Percentiles rank a stretch among this genome's conserved stretches.
Conservation (phyloP, 2,113 vertebrate genomes). For the Embiotoca jacksoni region DNA sequence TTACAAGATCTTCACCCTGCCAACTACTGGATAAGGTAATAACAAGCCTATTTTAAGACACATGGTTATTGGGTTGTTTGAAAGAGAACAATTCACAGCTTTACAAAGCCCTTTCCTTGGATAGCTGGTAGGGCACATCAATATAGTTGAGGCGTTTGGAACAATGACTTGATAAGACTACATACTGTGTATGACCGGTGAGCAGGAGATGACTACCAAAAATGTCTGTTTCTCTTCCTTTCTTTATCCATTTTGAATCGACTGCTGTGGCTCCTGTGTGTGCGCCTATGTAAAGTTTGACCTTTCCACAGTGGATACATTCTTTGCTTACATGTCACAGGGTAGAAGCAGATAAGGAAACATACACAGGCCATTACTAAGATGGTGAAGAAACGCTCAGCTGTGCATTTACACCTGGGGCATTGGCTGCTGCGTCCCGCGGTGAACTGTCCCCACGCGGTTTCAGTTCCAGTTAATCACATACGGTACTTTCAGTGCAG, state of each 20-base stretch:
- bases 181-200: constrained; percentile 59
- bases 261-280: constrained; percentile 49
- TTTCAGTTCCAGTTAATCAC: constrained; percentile 78
- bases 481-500: constrained; percentile 71
- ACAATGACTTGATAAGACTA: constrained; percentile 67
- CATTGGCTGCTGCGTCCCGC: constrained; percentile 69
- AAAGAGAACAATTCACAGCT: constrained; percentile 83
- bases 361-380: constrained; percentile 75
- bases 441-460: constrained; percentile 69
- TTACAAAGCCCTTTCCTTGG: constrained; percentile 80
- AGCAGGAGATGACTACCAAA: constrained; percentile 56
- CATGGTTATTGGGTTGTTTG: constrained; percentile 78
- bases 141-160: constrained; percentile 81
- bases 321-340: constrained; percentile 73
- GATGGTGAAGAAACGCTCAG: constrained; percentile 77
- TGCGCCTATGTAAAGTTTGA: constrained; percentile 42
- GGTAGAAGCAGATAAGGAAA: constrained; percentile 70
- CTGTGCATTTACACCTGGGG: constrained; percentile 79
- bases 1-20: constrained; percentile 61
- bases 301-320: constrained; percentile 74
- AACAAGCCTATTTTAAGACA: constrained; percentile 83
- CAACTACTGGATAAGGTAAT: constrained; percentile 71
- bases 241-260: constrained; percentile 48
- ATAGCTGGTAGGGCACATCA: constrained; percentile 78
- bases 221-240: constrained; percentile 52